These are phyloP conservation scores for Eilema griseolum DNA, from an alignment of 2,888 invertebrate genomes.

Conservation along the genomic window DNA sequence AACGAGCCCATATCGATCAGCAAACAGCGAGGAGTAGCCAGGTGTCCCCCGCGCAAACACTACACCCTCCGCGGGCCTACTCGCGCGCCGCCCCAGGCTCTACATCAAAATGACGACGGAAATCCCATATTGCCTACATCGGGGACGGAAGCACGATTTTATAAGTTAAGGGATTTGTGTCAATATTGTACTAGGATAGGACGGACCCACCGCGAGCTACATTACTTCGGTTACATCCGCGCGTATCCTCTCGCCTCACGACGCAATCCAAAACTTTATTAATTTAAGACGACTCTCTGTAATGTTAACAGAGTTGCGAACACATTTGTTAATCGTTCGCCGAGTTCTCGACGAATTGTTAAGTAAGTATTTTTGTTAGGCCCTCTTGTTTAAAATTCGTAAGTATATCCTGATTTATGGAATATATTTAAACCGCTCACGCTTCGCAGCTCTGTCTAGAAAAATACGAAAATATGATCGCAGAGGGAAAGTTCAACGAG, in stretches of 20 bases:
- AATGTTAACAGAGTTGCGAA: constrained; percentile 58
- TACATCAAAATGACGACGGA: constrained; percentile 84
- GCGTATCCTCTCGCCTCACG: constrained; percentile 43
- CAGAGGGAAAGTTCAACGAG: constrained; percentile 59
- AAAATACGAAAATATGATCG: constrained; percentile 78
- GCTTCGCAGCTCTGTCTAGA: constrained; percentile 68
- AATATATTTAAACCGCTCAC: constrained; percentile 74
- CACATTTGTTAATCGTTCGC: constrained; percentile 72
- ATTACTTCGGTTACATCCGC: constrained; percentile 31
- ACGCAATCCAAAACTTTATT: constrained; percentile 71
- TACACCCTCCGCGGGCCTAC: constrained; percentile 51
- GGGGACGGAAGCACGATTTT: constrained; percentile 84
- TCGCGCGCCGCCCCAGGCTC: constrained; percentile 71
- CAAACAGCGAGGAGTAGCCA: constrained; percentile 75
- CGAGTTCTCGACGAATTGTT: constrained; percentile 63
- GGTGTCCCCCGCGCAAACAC: constrained; percentile 82
- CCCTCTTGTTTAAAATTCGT: constrained; percentile 68
- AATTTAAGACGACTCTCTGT: constrained; percentile 64
- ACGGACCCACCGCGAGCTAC: constrained; percentile 53
- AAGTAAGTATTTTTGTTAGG: constrained; percentile 79
- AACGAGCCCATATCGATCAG: constrained; percentile 73
- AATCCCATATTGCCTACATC: constrained; percentile 85
- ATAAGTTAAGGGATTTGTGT: constrained; percentile 87
- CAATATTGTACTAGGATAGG: constrained; percentile 86
- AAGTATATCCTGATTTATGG: constrained; percentile 79